These are phyloP conservation scores for Bombus breviceps DNA, from an alignment of 1,140 invertebrate species.

Conservation along the genomic window DNA sequence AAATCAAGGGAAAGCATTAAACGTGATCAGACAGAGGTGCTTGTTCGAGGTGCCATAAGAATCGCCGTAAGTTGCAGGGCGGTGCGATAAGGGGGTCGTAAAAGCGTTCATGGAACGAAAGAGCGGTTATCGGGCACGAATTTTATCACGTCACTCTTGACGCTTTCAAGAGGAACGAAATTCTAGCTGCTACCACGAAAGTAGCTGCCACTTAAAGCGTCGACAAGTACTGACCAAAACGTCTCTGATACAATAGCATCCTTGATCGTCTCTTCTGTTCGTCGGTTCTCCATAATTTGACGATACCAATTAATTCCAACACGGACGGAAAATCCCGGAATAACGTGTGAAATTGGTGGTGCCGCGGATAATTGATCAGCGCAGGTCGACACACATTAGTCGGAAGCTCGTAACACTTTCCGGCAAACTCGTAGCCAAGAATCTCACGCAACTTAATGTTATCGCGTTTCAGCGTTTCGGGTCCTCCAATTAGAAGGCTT, in stretches of 20 bases:
- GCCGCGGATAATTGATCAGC: neutral
- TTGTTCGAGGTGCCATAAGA: slow-evolving; percentile 14
- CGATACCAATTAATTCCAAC: neutral
- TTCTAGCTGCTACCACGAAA: neutral
- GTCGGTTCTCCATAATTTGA: neutral
- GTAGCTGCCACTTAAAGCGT: neutral
- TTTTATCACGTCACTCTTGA: slow-evolving; percentile 33
- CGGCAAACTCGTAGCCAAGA: neutral
- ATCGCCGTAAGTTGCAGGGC: slow-evolving; percentile 26
- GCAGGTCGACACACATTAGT: neutral
- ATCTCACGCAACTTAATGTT: neutral
- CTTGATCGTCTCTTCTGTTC: no score
- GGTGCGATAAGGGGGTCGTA: slow-evolving; percentile 30
- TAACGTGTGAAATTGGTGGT: neutral
- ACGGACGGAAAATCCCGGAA: neutral
- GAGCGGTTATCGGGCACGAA: neutral
- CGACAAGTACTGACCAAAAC: neutral
- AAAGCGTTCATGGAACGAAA: slow-evolving; percentile 19
- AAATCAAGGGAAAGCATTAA: neutral
- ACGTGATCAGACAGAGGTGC: slow-evolving; percentile 15
- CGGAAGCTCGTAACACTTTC: neutral
- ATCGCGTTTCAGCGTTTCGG: neutral
- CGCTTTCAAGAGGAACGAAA: slow-evolving; percentile 8
- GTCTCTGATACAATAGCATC: neutral
- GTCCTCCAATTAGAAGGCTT: slow-evolving; percentile 8